Base-by-base conservation (phyloP, 2,888 invertebrate genomes). In the Perizoma flavofasciatum region DNA sequence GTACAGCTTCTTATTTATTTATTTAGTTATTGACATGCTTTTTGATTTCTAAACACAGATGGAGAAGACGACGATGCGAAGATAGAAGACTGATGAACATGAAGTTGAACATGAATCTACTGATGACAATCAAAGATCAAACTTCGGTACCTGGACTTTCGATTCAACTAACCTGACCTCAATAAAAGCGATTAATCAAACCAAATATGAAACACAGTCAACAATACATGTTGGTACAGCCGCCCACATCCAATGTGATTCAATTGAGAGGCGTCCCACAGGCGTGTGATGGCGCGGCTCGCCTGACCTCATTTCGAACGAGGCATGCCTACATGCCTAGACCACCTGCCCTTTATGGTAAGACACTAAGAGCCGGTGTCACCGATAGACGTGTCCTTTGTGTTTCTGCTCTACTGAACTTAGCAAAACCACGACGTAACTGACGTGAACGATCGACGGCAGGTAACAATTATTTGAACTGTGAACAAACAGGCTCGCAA, bases 261-360 rank as follows among this genome's bases (percentile, higher is more conserved):
- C 83, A 84, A 83, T 86, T 83, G 83, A 81, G 77, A 72, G 67
- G 81, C 81, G 78, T 75, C 81, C 77, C 77, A 79, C 75, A 64
- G 67, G 67, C 72, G 72, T 67, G 68, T 70, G 72, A 70, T 71
- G 72, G 69, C 78, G 77, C 78, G 75, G 72, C 77, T 76, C 77
- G 73, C 78, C 78, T 81, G 85, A 85, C 87, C 87, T 79, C 83
- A 79, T 84, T 88, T 68, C 72, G 71, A 79, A 75, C 73, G 75
- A 72, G 75, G 76, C 79, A 71, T 44, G 53, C 63, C 56, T 51
- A 66, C 79, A 71, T 44, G 53, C 63, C 56, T 51, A 66, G 68
- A 73, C 75, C 81, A 83, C 84, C 82, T 83, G 80, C 70, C 71
- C 65, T 50, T 47, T 47, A 52, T 49, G 46, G 58, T 56, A 63